phyloP scores from a whole-genome alignment of 1,140 invertebrate genomes.

The Panulirus ornatus region DNA sequence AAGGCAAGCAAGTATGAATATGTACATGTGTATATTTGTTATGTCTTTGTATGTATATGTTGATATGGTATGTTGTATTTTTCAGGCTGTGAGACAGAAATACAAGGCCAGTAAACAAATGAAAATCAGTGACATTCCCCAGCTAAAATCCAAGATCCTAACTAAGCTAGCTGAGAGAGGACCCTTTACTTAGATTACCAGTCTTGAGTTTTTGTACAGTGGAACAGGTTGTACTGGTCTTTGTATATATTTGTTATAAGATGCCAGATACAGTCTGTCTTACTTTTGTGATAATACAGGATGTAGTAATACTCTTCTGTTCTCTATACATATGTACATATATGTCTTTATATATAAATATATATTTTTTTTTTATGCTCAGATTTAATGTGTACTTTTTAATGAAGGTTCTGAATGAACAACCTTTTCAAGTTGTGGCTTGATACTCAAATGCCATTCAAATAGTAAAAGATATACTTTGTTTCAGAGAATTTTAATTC shows the following conservation, averaged over 20 bases:
- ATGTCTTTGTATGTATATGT: too few relatives aligned
- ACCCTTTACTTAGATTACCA: not conserved
- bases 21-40: too few relatives aligned
- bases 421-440: too few relatives aligned
- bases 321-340: not conserved
- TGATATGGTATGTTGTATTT: too few relatives aligned
- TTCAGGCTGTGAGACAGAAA: constrained; percentile 45
- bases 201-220: not conserved
- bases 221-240: not conserved
- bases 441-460: too few relatives aligned
- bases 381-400: not conserved
- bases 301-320: not conserved
- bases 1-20: too few relatives aligned
- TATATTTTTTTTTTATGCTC: not conserved
- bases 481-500: too few relatives aligned
- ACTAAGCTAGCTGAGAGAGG: constrained; percentile 35
- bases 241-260: too few relatives aligned
- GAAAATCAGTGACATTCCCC: constrained; percentile 48
- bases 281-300: not conserved
- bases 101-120: constrained; percentile 38
- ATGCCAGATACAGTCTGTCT: not conserved
- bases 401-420: not conserved
- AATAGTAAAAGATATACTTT: too few relatives aligned
- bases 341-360: not conserved
- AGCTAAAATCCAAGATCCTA: constrained; percentile 30